phyloP scores from a whole-genome alignment of 2,888 invertebrate genomes.

The Ethmia dodecea region DNA sequence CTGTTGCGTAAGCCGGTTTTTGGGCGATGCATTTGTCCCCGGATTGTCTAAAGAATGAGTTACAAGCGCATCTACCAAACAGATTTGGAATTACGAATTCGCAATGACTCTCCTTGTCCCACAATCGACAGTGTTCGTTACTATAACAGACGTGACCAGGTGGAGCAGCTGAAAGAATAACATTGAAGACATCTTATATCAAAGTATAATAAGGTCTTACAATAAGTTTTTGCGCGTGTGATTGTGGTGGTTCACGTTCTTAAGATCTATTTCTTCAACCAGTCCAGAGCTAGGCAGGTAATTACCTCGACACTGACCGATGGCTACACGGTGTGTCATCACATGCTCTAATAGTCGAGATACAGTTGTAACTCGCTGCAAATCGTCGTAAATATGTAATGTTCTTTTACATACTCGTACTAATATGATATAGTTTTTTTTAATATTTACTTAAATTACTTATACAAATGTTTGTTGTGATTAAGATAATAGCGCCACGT shows the following conservation, averaged over 20 bases:
- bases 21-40: slow-evolving; percentile 80
- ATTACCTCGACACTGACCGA: slow-evolving; percentile 41
- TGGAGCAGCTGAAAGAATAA: slow-evolving; percentile 83
- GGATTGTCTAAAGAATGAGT: slow-evolving; percentile 79
- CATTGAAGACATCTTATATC: background rate
- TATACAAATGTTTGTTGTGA: too few relatives aligned
- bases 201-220: slow-evolving; percentile 6
- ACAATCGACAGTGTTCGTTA: slow-evolving; percentile 91
- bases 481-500: slow-evolving; percentile 24
- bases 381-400: background rate
- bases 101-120: slow-evolving; percentile 90
- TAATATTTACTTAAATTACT: too few relatives aligned
- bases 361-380: slow-evolving; percentile 40
- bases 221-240: too few relatives aligned
- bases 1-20: slow-evolving; percentile 50
- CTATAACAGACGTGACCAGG: slow-evolving; percentile 93
- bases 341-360: slow-evolving; percentile 49
- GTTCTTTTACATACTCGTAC: slow-evolving; percentile 22
- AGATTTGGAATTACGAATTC: slow-evolving; percentile 93
- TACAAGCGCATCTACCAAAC: slow-evolving; percentile 92
- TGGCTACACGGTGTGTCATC: slow-evolving; percentile 41
- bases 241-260: too few relatives aligned
- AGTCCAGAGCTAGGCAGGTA: too few relatives aligned
- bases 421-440: too few relatives aligned
- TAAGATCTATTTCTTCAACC: too few relatives aligned